Conservation (phyloP, 2,113 vertebrate species). For the Syrmaticus mikado region DNA sequence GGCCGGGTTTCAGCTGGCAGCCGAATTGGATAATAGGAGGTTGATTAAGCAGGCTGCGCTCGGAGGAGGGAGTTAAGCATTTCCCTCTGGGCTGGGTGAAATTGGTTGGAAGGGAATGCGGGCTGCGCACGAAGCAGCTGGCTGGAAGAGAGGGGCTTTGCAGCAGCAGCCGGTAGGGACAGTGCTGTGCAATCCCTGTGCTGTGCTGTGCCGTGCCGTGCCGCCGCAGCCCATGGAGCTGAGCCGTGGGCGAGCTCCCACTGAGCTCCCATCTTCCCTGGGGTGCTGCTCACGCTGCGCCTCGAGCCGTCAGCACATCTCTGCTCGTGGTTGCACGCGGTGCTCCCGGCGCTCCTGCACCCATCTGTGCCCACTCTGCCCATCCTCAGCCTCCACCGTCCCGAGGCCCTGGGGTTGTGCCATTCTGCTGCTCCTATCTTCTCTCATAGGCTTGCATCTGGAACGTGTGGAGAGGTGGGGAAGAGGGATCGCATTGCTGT, state of each 20-base stretch:
- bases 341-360: not conserved
- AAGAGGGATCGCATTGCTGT: not conserved
- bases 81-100: constrained; percentile 69
- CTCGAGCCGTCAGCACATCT: not conserved
- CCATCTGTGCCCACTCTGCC: not conserved
- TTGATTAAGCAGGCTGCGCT: constrained; percentile 68
- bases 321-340: not conserved
- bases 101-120: constrained; percentile 63
- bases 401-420: too few relatives aligned
- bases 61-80: constrained; percentile 67
- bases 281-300: rapidly evolving
- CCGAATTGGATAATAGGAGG: constrained; percentile 37
- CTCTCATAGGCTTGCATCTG: not conserved
- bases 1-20: not conserved
- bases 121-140: not conserved
- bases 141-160: constrained; percentile 24
- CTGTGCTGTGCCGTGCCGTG: rapidly evolving
- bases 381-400: not conserved
- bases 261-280: not conserved
- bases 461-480: not conserved
- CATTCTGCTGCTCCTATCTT: too few relatives aligned
- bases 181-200: constrained; percentile 59
- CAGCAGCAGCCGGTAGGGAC: constrained; percentile 36
- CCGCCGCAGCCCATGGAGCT: not conserved
- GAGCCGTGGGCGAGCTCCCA: not conserved